Conservation (phyloP, 2,888 invertebrate genomes). For the Plusia festucae region DNA sequence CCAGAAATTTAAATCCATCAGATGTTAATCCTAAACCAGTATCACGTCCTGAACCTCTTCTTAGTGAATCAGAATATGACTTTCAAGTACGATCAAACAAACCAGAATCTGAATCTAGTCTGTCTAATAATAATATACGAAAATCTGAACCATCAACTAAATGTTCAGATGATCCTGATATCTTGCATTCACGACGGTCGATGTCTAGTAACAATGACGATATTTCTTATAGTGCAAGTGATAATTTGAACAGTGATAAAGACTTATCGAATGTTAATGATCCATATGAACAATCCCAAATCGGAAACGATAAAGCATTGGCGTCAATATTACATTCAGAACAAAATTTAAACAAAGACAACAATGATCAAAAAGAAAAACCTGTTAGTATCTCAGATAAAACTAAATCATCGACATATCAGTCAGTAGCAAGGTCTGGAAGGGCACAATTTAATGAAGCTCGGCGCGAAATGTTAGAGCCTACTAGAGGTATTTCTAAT, state of each 20-base stretch:
- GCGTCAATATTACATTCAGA: constrained; percentile 28
- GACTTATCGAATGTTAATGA: constrained; percentile 12
- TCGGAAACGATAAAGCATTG: constrained; percentile 41
- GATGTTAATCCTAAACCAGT: constrained; percentile 3
- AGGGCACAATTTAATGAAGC: constrained; percentile 25
- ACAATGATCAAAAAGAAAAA: not conserved
- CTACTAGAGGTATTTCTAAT: constrained; percentile 61
- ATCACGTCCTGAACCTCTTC: not conserved
- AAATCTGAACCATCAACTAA: constrained; percentile 28
- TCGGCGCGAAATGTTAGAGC: constrained; percentile 54
- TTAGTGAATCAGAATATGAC: constrained; percentile 1
- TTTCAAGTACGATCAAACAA: constrained; percentile 3
- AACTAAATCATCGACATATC: constrained; percentile 12
- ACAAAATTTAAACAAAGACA: constrained; percentile 1
- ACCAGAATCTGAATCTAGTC: not conserved
- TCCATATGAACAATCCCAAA: constrained; percentile 14
- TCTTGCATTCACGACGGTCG: constrained; percentile 40
- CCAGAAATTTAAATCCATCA: not conserved
- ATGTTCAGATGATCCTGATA: constrained; percentile 31
- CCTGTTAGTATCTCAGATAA: constrained; percentile 11
- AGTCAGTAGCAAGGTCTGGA: constrained; percentile 12
- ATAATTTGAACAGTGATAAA: constrained; percentile 12
- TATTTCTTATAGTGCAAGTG: not conserved
- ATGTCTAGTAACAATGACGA: constrained; percentile 45
- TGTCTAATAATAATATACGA: constrained; percentile 12